Evolutionary conservation across 2,113 vertebrate species (phyloP).

Genomic region (Chloroceryle aenea): DNA sequence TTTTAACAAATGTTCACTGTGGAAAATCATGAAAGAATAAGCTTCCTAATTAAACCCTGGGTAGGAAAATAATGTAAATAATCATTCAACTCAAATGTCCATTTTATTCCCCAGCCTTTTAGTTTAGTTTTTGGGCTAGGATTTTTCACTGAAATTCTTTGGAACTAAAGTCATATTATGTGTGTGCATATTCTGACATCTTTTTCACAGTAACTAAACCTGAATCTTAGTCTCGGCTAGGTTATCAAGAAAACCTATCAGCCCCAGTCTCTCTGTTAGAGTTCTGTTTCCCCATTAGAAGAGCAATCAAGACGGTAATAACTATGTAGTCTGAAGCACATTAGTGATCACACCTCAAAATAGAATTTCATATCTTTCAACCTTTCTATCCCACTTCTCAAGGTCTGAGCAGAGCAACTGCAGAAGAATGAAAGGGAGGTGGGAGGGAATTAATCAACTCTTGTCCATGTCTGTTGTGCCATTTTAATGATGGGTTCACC

Average conservation of each 20-base stretch:
- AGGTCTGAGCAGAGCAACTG: neutral
- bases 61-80: neutral
- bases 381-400: neutral
- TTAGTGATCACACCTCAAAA: neutral
- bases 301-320: neutral
- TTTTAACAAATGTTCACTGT: neutral
- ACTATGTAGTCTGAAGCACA: neutral
- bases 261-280: neutral
- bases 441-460: neutral
- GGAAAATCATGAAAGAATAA: neutral
- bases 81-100: neutral
- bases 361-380: neutral
- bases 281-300: neutral
- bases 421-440: neutral
- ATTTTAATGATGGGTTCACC: neutral
- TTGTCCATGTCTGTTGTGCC: neutral
- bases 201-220: neutral
- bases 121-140: rapidly evolving
- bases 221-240: neutral
- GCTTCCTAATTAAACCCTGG: neutral
- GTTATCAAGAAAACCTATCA: neutral
- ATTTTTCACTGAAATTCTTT: neutral
- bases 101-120: neutral
- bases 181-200: neutral
- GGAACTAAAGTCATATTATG: neutral